Evolutionary conservation across 2,888 invertebrate species (phyloP).

Genomic region (Bursaphelenchus okinawaensis): DNA sequence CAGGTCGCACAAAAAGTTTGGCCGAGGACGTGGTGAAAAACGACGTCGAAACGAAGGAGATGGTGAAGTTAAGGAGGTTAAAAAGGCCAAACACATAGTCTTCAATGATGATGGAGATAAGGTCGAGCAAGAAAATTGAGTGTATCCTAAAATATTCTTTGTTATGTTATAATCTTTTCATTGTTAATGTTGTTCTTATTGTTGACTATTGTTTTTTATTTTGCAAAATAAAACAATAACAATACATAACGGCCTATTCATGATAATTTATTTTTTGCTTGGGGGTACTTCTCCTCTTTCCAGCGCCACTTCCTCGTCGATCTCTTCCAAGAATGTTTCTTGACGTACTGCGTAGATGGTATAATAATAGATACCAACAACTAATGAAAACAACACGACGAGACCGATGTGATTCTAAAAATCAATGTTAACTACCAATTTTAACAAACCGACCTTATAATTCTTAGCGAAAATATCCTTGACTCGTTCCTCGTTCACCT

Average conservation of each 20-base stretch:
- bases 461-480: constrained; percentile 53
- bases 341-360: constrained; percentile 80
- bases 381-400: constrained; percentile 29
- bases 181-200: background rate
- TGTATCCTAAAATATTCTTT: background rate
- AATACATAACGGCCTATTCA: background rate
- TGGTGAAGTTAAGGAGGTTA: background rate
- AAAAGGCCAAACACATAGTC: constrained; percentile 31
- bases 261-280: background rate
- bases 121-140: no score
- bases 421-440: background rate
- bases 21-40: constrained; percentile 6
- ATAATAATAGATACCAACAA: constrained; percentile 72
- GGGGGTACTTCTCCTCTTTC: constrained; percentile 24
- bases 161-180: background rate
- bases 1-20: background rate
- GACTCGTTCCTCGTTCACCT: constrained; percentile 52
- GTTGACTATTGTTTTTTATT: constrained; percentile 8
- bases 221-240: constrained; percentile 7
- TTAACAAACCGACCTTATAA: constrained; percentile 33
- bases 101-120: constrained; percentile 30
- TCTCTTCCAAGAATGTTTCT: constrained; percentile 86
- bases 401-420: constrained; percentile 40
- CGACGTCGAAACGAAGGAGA: background rate
- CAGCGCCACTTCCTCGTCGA: constrained; percentile 66